Conservation (phyloP, 2,113 vertebrate genomes). For the Thermophis baileyi region DNA sequence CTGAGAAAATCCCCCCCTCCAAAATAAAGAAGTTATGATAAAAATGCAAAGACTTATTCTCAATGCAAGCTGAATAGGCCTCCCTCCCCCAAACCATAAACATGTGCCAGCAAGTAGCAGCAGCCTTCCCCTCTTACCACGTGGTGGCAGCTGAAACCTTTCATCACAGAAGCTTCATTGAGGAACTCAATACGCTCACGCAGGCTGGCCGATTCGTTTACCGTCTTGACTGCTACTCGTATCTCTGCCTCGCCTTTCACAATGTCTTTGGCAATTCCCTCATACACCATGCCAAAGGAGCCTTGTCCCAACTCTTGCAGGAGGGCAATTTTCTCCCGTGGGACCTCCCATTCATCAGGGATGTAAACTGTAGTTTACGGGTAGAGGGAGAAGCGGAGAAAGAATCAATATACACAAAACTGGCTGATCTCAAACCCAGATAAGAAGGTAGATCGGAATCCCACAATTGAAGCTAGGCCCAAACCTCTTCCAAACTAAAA, state of each 20-base stretch:
- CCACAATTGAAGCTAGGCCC: not conserved
- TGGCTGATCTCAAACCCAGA: not conserved
- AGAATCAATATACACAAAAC: fast-evolving
- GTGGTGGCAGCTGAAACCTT: constrained; percentile 95
- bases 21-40: not conserved
- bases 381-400: not conserved
- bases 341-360: constrained; percentile 95
- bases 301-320: constrained; percentile 92
- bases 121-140: constrained; percentile 77
- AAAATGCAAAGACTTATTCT: not conserved
- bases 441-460: not conserved
- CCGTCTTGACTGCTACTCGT: constrained; percentile 90
- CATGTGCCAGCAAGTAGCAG: not conserved
- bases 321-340: constrained; percentile 87
- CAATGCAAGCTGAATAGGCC: not conserved
- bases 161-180: constrained; percentile 98
- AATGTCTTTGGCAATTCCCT: constrained; percentile 90
- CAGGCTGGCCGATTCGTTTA: constrained; percentile 92
- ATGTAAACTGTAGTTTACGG: constrained; percentile 79
- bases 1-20: not conserved
- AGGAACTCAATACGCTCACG: constrained; percentile 96
- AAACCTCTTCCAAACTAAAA: not conserved
- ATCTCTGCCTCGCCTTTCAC: constrained; percentile 89
- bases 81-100: not conserved
- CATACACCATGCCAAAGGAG: constrained; percentile 98